Conservation (phyloP, 2,113 vertebrate species). For the Morone saxatilis region DNA sequence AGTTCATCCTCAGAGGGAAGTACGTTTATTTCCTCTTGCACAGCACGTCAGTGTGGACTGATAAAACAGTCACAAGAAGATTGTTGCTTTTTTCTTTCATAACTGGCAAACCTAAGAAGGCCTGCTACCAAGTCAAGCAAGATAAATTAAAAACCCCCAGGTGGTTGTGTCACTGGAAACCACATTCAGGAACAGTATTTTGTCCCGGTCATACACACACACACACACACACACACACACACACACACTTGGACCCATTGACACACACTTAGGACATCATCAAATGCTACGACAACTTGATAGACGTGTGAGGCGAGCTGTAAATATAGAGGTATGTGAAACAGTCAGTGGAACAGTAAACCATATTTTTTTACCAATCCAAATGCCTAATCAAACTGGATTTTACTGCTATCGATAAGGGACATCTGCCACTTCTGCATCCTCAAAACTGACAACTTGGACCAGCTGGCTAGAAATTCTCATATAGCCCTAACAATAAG, state of each 20-base stretch:
- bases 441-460: conserved; percentile 4
- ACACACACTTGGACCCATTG: conserved; percentile 13
- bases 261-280: conserved; percentile 1
- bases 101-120: conserved; percentile 35
- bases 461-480: not conserved
- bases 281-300: not conserved
- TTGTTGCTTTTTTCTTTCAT: conserved; percentile 13
- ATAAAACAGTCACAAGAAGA: conserved; percentile 33
- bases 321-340: not conserved
- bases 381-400: not conserved
- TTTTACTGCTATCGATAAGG: not conserved
- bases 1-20: conserved; percentile 36
- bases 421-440: not conserved
- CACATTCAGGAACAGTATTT: conserved; percentile 35
- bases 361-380: not conserved
- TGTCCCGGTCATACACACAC: conserved; percentile 3
- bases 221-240: not conserved
- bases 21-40: conserved; percentile 17
- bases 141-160: conserved; percentile 27
- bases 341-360: not conserved
- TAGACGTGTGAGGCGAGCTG: too few relatives aligned
- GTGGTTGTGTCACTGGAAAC: conserved; percentile 36
- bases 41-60: conserved; percentile 17
- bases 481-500: not conserved
- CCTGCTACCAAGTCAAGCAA: conserved; percentile 41